These are phyloP conservation scores for Myotis vivesi DNA, from an alignment of 2,797 vertebrate species.

Conservation along the genomic window DNA sequence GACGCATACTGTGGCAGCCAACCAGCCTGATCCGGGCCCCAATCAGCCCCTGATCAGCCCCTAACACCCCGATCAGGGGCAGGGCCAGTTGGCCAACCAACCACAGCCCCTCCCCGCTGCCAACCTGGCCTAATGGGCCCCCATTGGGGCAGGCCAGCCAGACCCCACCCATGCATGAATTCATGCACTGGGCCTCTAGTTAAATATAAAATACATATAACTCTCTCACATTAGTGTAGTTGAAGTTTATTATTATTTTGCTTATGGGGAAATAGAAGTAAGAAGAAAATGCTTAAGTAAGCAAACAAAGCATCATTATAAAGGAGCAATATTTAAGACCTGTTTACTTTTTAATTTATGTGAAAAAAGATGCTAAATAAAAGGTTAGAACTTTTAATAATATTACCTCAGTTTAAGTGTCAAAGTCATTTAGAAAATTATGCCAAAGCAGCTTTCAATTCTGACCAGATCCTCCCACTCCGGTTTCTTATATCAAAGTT, in stretches of 20 bases:
- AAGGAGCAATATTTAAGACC: neutral
- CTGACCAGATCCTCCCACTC: neutral
- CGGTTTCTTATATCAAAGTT: slow-evolving; percentile 45
- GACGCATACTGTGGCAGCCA: too few species aligned
- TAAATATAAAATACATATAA: neutral
- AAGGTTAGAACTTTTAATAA: neutral
- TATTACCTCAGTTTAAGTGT: neutral
- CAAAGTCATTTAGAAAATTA: neutral
- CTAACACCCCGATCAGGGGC: rapidly evolving
- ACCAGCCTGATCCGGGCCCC: too few species aligned
- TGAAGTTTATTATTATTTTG: neutral
- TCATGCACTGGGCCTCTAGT: too few species aligned
- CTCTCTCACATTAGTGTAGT: neutral
- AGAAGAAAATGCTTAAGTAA: neutral
- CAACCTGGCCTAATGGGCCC: too few species aligned
- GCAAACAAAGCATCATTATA: neutral
- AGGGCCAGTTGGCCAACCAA: too few species aligned
- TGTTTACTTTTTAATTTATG: neutral
- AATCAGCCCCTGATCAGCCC: too few species aligned
- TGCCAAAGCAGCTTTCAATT: neutral
- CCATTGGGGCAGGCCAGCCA: too few species aligned
- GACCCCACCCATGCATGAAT: too few species aligned
- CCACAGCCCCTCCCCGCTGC: too few species aligned
- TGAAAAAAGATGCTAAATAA: neutral
- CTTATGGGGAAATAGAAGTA: neutral